Evolutionary conservation across 1,140 invertebrate species (phyloP).

Genomic region (Gryon sp.): DNA sequence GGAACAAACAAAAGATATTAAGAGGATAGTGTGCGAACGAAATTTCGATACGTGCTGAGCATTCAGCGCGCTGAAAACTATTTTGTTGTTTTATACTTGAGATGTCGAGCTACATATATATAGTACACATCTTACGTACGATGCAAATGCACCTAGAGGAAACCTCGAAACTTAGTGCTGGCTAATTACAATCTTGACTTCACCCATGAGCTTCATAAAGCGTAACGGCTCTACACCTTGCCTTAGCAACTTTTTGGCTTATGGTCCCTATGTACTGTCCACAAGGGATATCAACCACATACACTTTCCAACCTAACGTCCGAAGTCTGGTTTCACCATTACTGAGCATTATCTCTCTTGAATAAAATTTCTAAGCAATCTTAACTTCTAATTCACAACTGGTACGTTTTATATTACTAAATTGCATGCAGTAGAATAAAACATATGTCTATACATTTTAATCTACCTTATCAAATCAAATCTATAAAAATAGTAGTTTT

Average conservation of each 20-base stretch:
- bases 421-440: constrained; percentile 10
- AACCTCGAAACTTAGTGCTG: constrained; percentile 76
- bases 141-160: constrained; percentile 73
- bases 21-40: constrained; percentile 59
- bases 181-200: constrained; percentile 79
- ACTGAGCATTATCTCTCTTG: constrained; percentile 47
- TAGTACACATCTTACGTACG: constrained; percentile 40
- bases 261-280: constrained; percentile 77
- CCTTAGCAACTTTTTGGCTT: constrained; percentile 76
- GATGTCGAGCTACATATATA: constrained; percentile 40
- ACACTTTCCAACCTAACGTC: constrained; percentile 42
- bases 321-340: constrained; percentile 48
- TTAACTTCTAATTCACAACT: constrained; percentile 23
- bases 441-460: no score
- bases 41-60: constrained; percentile 75
- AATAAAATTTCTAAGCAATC: constrained; percentile 24
- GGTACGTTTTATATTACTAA: constrained; percentile 3
- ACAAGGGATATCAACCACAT: constrained; percentile 70
- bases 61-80: constrained; percentile 51
- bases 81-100: constrained; percentile 52
- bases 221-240: constrained; percentile 69
- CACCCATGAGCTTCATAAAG: constrained; percentile 77
- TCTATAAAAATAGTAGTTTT: no score
- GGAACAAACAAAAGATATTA: constrained; percentile 60
- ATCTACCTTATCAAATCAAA: no score